Conservation (phyloP, 1,140 invertebrate species). For the Hermetia illucens region DNA sequence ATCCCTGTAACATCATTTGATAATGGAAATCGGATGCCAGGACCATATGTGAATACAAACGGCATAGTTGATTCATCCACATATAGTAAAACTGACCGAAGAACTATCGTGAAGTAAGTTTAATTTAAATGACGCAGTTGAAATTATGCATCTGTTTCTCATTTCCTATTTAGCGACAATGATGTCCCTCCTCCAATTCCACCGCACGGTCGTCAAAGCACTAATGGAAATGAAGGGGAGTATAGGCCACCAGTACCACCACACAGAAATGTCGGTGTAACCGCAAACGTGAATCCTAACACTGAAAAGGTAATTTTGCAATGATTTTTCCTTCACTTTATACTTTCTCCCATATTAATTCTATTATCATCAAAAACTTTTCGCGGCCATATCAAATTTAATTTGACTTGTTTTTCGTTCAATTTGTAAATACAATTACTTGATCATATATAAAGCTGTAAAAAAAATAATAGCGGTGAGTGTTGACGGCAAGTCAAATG, state of each 20-base stretch:
- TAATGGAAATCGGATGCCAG: slow-evolving; percentile 56
- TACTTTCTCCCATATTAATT: too few relatives aligned
- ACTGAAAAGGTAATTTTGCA: slow-evolving; percentile 11
- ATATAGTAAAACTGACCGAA: slow-evolving; percentile 49
- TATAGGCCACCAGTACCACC: slow-evolving; percentile 77
- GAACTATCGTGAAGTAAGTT: slow-evolving; percentile 16
- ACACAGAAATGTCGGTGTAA: slow-evolving; percentile 54
- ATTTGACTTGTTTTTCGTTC: not conserved
- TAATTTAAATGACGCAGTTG: too few relatives aligned
- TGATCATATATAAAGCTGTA: not conserved
- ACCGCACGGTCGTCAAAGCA: slow-evolving; percentile 32
- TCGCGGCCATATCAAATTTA: not conserved
- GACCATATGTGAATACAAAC: slow-evolving; percentile 35
- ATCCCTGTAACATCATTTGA: slow-evolving; percentile 49
- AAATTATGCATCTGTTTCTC: too few relatives aligned
- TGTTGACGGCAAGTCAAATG: too few relatives aligned
- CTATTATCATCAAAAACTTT: too few relatives aligned
- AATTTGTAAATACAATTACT: not conserved
- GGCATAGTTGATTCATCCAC: slow-evolving; percentile 51
- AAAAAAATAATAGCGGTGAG: not conserved
- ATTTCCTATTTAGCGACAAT: slow-evolving; percentile 10
- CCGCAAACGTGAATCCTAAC: slow-evolving; percentile 11
- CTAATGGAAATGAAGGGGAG: slow-evolving; percentile 37
- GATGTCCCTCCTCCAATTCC: slow-evolving; percentile 37
- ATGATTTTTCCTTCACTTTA: too few relatives aligned